Evolutionary conservation across 2,113 vertebrate genomes (phyloP).

Genomic region (Alethe diademata): DNA sequence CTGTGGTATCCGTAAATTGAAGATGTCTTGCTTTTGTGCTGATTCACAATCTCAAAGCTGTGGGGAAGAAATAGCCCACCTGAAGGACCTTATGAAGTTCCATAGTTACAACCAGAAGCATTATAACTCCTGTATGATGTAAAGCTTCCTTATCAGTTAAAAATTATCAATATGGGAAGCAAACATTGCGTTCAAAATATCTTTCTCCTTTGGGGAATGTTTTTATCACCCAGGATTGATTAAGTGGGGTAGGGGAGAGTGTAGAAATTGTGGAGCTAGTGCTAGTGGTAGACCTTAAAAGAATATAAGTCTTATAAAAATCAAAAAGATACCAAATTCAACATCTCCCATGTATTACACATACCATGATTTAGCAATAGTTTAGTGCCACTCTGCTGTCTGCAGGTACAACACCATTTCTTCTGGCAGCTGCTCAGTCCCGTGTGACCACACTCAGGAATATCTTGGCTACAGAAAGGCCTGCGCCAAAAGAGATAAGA

Average conservation of each 20-base stretch:
- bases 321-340: accelerated
- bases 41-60: not conserved
- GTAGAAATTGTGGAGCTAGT: not conserved
- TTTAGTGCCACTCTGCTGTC: not conserved
- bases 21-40: not conserved
- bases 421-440: not conserved
- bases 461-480: not conserved
- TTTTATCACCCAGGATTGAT: not conserved
- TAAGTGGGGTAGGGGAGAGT: not conserved
- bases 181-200: not conserved
- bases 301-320: not conserved
- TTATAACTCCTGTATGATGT: accelerated
- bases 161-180: not conserved
- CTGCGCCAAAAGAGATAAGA: not conserved
- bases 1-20: not conserved
- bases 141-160: not conserved
- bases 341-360: accelerated
- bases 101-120: not conserved
- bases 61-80: accelerated
- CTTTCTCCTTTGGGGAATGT: not conserved
- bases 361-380: not conserved
- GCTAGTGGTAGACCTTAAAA: not conserved
- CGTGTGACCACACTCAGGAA: accelerated
- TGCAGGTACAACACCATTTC: not conserved
- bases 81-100: not conserved